A percentile compares a stretch with the other conserved stretches of the same genome.
These are phyloP conservation scores for Synergus itoensis DNA, from an alignment of 2,888 invertebrate genomes.

Conservation along the genomic window DNA sequence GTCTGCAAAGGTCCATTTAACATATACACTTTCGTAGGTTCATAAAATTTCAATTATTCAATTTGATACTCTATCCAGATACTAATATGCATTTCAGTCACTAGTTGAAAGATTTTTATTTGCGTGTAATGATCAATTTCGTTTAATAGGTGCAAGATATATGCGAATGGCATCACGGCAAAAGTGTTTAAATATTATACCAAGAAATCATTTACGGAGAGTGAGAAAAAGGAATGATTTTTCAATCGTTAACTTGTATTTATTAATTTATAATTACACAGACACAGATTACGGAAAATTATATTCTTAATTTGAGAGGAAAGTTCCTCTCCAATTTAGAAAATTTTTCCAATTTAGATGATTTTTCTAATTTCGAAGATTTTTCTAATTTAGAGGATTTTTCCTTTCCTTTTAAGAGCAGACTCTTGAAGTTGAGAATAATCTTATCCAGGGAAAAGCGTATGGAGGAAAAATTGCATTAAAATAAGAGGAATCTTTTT, in stretches of 20 bases:
- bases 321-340: no score
- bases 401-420: no score
- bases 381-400: no score
- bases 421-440: no score
- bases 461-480: no score
- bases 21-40: background rate
- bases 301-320: no score
- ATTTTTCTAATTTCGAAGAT: no score
- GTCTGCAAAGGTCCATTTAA: conserved; percentile 3
- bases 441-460: no score
- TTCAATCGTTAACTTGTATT: background rate
- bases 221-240: background rate
- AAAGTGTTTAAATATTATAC: background rate
- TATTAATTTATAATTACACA: no score
- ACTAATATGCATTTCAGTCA: conserved; percentile 37
- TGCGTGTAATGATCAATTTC: conserved; percentile 1
- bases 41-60: conserved; percentile 34
- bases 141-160: background rate
- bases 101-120: conserved; percentile 35
- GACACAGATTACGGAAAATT: no score
- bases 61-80: conserved; percentile 13
- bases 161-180: background rate
- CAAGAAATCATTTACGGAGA: background rate
- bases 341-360: no score
- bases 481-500: no score